Percentiles rank a stretch among this genome's conserved stretches.
Evolutionary conservation across 2,797 vertebrate species (phyloP).

Genomic region (Cyprinella venusta): DNA sequence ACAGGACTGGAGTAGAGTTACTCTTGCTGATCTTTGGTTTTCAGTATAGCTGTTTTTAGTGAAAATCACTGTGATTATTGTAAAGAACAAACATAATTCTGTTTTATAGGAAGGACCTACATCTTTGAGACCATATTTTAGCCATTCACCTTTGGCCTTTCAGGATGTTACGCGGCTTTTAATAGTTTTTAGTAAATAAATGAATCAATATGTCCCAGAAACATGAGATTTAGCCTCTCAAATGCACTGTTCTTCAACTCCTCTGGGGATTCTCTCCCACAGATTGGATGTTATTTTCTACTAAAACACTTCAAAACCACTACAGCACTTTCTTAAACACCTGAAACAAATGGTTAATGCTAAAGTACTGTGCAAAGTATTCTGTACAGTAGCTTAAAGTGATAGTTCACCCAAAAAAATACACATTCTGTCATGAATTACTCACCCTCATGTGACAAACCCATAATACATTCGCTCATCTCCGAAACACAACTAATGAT

Average conservation of each 20-base stretch:
- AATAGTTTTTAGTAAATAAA: conserved; percentile 16
- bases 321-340: neutral
- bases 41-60: neutral
- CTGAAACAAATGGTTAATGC: neutral
- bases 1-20: neutral
- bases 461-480: no score
- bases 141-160: neutral
- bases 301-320: neutral
- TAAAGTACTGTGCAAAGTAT: neutral
- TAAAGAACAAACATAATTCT: neutral
- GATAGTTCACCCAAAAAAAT: no score
- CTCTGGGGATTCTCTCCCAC: neutral
- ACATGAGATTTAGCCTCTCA: neutral
- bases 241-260: neutral
- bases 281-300: neutral
- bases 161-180: neutral
- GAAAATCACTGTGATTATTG: neutral
- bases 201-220: conserved; percentile 1
- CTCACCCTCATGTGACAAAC: no score
- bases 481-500: no score
- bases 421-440: no score
- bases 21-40: neutral
- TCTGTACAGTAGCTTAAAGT: neutral
- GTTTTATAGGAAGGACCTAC: neutral
- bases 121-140: neutral